A percentile compares a stretch with the other conserved stretches of the same genome.
Conservation (phyloP, 2,797 vertebrate genomes). For the Molossus alvarezi region DNA sequence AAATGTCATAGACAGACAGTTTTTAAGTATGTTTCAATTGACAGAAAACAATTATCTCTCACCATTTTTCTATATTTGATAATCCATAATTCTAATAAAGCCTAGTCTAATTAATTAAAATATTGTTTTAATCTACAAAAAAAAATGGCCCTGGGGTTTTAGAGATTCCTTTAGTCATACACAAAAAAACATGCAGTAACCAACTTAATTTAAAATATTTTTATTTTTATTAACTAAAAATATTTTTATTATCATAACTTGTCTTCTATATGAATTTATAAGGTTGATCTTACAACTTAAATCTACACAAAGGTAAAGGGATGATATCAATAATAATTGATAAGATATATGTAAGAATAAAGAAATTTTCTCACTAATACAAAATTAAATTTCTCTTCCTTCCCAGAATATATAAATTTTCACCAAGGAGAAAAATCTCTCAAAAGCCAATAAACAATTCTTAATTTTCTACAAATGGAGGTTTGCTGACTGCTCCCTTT, state of each 20-base stretch:
- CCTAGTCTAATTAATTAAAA: not conserved
- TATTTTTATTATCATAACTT: not conserved
- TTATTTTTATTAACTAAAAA: not conserved
- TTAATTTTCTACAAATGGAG: not conserved
- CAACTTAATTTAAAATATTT: not conserved
- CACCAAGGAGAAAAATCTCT: not conserved
- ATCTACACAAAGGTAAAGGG: not conserved
- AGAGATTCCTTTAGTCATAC: not conserved
- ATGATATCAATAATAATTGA: not conserved
- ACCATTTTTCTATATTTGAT: slow-evolving; percentile 29
- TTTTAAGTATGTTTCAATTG: slow-evolving; percentile 52
- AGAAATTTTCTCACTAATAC: not conserved
- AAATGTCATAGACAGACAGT: not conserved
- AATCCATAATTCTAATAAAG: slow-evolving; percentile 9
- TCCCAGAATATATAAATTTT: slow-evolving; percentile 40
- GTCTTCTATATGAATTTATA: not conserved
- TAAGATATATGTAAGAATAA: slow-evolving; percentile 39
- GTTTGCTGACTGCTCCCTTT: rapidly evolving
- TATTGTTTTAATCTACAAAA: not conserved
- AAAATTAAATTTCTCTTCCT: slow-evolving; percentile 49
- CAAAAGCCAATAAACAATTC: not conserved
- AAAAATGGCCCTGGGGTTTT: not conserved
- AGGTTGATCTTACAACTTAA: slow-evolving; percentile 18
- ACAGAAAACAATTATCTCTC: slow-evolving; percentile 47
- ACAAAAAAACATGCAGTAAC: not conserved